Evolutionary conservation across 2,888 invertebrate species (phyloP), one percentile per base, ranked within the genome.

Genomic region (Teleiodes luculella): DNA sequence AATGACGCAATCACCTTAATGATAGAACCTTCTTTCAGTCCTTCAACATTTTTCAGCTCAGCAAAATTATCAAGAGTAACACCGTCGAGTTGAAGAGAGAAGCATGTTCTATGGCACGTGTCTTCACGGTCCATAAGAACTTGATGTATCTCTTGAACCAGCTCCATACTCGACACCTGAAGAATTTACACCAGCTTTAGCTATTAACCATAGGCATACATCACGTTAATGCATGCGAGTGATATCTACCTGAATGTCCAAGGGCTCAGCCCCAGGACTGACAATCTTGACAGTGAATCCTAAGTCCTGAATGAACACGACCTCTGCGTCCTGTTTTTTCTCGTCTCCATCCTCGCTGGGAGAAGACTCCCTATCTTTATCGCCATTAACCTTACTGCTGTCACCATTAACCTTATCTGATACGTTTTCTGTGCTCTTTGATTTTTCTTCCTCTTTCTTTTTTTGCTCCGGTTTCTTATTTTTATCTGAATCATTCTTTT

Each of bases 61-160:
- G 98, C 97, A 86, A 99, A 99, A 85, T 98, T 98, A 78, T 99
- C 99, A 63, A 99, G 90, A 0, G 97, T 96, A 53, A 94, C 94
- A 33, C 97, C 97, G 72, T 99, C 97, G 47, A 99, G 90, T 84
- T 98, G 98, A 49, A 99, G 91, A 0, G 98, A 98, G 83, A 99
- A 99, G 78, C 99, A 99, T 0, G 99, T 99, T 53, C 99, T 92
- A 77, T 99, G 98, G 74, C 99, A 99, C 0, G 99, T 98, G 77
- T 99, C 98, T 83, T 99, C 99, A 24, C 98, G 93, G 78, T 99
- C 99, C 97, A 99, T 98, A 49, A 99, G 87, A 59, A 99, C 91
- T 86, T 99, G 99, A 81, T 99, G 98, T 58, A 99, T 98, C 91
- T 99, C 99, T 89, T 95, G 95, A 1, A 99, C 98, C 62, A 99